Evolutionary conservation across 2,888 invertebrate species (phyloP), one percentile per base, ranked within the genome.

Genomic region (Cancer borealis): DNA sequence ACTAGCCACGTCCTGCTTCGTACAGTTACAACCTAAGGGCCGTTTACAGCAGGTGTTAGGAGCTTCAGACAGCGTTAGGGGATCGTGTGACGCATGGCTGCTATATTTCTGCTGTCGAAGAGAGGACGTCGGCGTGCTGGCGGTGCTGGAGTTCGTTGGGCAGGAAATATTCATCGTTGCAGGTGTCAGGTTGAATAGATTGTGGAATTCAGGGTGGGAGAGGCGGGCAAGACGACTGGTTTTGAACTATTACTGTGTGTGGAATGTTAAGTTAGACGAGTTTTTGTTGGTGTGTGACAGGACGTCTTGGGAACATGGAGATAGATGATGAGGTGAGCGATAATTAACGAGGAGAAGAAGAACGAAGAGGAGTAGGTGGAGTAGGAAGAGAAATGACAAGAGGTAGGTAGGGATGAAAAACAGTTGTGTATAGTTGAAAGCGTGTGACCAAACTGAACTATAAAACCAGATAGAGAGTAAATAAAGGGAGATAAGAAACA

Each of bases 91-190:
- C 1, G 21, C 79, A 79, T 79, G 30, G 79, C 30, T 79, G 10
- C 30, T 26, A 79, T 79, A 79, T 79, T 30, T 79, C 79, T 79
- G 30, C 21, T 79, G 79, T 79, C 79, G 79, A 79, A 79, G 79
- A 26, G 79, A 79, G 79, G 79, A 79, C 30, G 79, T 26, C 79
- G 79, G 30, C 79, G 26, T 30, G 21, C 21, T 79, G 79, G 79
- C 79, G 30, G 5, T 26, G 6, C 79, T 79, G 12, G 6, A 10
- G 79, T 30, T 79, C 79, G 79, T 30, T 30, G 30, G 79, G 30
- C 79, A 30, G 79, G 79, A 79, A 79, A 79, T 79, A 79, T 79
- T 79, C 79, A 79, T 79, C 26, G 30, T 6, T 79, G 79, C 30
- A 79, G 30, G 79, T 79, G 79, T 79, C 79, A 79, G 2, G 79